Percentiles rank a stretch among this genome's conserved stretches.
Conservation (phyloP, 2,797 vertebrate species). For the Epinephelus awoara region DNA sequence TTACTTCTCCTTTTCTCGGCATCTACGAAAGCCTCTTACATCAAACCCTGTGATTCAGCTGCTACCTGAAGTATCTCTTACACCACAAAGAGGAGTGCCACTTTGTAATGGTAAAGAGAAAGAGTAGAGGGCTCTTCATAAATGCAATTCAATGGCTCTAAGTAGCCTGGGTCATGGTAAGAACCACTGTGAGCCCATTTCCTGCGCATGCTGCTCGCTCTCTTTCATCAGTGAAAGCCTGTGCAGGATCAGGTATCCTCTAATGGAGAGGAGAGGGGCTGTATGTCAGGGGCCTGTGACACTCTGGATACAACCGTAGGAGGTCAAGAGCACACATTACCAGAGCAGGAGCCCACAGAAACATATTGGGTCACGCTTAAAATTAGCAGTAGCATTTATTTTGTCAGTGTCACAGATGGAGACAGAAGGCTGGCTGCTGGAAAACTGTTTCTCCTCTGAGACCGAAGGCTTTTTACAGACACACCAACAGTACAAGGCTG, state of each 20-base stretch:
- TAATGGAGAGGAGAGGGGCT: conserved; percentile 80
- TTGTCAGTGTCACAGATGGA: conserved; percentile 58
- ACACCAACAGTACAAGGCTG: conserved; percentile 1
- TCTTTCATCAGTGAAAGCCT: conserved; percentile 63
- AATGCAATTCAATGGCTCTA: conserved; percentile 75
- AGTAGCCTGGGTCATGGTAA: conserved; percentile 72
- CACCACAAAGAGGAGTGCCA: conserved; percentile 59
- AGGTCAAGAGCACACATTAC: conserved; percentile 63
- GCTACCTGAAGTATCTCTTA: conserved; percentile 75
- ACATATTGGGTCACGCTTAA: conserved; percentile 54
- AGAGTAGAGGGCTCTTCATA: conserved; percentile 75
- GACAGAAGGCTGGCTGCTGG: conserved; percentile 38
- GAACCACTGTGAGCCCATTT: conserved; percentile 73
- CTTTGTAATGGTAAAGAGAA: conserved; percentile 69
- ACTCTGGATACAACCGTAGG: conserved; percentile 49
- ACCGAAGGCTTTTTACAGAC: conserved; percentile 50
- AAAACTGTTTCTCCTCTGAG: conserved; percentile 45
- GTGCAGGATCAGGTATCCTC: conserved; percentile 82
- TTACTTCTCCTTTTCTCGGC: conserved; percentile 42
- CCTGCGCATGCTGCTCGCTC: conserved; percentile 51
- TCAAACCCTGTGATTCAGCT: conserved; percentile 68
- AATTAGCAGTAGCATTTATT: conserved; percentile 69
- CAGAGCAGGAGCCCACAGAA: conserved; percentile 34
- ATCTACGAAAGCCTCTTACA: conserved; percentile 61
- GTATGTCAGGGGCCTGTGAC: conserved; percentile 75